Evolutionary conservation across 1,140 invertebrate genomes (phyloP).

Genomic region (Conus ventricosus): DNA sequence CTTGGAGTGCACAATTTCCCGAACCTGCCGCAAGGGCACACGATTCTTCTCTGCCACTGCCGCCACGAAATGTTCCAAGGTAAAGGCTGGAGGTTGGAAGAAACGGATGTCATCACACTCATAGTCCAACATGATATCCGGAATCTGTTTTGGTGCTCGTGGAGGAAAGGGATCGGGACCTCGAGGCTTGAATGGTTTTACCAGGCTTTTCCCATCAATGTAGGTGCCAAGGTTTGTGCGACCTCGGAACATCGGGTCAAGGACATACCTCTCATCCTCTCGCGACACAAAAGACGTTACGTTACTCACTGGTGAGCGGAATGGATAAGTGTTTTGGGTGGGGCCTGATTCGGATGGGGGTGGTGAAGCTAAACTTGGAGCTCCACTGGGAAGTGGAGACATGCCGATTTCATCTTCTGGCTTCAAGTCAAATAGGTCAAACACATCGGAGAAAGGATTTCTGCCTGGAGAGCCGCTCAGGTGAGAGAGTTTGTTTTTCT

Average conservation of each 20-base stretch:
- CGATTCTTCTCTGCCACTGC: conserved; percentile 56
- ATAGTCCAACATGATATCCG: conserved; percentile 55
- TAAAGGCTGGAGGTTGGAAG: conserved; percentile 67
- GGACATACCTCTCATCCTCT: conserved; percentile 66
- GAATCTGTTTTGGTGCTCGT: conserved; percentile 52
- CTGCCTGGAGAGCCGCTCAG: conserved; percentile 5
- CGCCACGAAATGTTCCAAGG: conserved; percentile 67
- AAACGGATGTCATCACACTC: conserved; percentile 65
- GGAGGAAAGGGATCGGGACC: conserved; percentile 67
- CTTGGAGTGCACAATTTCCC: conserved; percentile 62
- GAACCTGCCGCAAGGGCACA: conserved; percentile 57
- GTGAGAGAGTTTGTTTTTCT: not conserved
- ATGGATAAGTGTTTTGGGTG: conserved; percentile 24
- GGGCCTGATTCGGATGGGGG: conserved; percentile 62
- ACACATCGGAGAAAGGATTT: conserved; percentile 43
- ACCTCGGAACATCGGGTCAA: conserved; percentile 67
- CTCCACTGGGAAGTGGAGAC: conserved; percentile 62
- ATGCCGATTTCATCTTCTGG: conserved; percentile 41
- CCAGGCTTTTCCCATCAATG: conserved; percentile 67
- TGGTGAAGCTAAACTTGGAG: conserved; percentile 65
- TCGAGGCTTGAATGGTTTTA: conserved; percentile 67
- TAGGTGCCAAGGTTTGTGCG: conserved; percentile 66
- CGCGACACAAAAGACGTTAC: conserved; percentile 50
- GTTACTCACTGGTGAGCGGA: conserved; percentile 52
- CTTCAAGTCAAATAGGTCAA: conserved; percentile 48